phyloP scores from a whole-genome alignment of 1,140 invertebrate genomes.

The Dendrolimus kikuchii region DNA sequence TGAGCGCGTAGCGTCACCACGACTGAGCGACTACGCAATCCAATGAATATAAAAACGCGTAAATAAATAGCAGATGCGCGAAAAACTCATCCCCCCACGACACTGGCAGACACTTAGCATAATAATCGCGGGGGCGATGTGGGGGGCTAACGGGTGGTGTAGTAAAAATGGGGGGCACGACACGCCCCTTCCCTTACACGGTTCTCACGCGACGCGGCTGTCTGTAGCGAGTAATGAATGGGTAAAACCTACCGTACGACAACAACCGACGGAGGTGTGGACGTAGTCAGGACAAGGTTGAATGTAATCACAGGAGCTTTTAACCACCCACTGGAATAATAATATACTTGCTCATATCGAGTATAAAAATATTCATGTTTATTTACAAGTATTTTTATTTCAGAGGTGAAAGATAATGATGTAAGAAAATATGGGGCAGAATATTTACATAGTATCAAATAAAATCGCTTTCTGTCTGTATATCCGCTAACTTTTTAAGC shows the following conservation, averaged over 20 bases:
- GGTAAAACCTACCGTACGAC: constrained; percentile 47
- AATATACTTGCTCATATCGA: no score
- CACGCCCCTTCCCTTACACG: constrained; percentile 50
- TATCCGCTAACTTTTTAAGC: no score
- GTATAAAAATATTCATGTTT: neutral
- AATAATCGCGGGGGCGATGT: constrained; percentile 54
- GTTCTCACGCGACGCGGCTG: constrained; percentile 65
- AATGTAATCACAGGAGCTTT: no score
- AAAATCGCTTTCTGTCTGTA: no score
- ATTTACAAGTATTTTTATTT: no score
- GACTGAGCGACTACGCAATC: constrained; percentile 42
- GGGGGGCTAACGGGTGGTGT: constrained; percentile 10
- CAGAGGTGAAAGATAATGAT: no score
- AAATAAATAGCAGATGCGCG: constrained; percentile 72
- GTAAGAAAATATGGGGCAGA: no score
- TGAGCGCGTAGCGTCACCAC: constrained; percentile 46
- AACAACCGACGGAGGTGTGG: constrained; percentile 45
- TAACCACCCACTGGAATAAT: no score
- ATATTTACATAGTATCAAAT: no score
- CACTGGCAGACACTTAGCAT: constrained; percentile 63
- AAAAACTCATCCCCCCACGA: constrained; percentile 59
- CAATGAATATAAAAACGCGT: constrained; percentile 68
- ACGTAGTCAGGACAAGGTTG: no score
- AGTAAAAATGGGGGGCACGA: constrained; percentile 19
- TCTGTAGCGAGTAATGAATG: constrained; percentile 64